These are phyloP conservation scores for Ophion slaviceki DNA, from an alignment of 2,888 invertebrate genomes.

Conservation along the genomic window DNA sequence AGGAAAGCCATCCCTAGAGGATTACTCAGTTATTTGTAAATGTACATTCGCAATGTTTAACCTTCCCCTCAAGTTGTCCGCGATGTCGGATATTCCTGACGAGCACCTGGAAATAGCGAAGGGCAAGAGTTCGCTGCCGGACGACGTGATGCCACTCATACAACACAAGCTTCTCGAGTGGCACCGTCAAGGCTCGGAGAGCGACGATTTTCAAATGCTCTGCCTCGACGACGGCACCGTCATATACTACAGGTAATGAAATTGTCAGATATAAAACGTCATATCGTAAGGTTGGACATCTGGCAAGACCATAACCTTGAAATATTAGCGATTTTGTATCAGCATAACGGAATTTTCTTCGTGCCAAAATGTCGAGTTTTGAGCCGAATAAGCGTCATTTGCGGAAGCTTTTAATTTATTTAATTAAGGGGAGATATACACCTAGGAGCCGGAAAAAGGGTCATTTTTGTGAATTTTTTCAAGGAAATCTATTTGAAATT, in stretches of 20 bases:
- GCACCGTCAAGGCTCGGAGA: constrained; percentile 84
- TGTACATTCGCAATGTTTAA: neutral
- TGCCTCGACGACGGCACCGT: constrained; percentile 87
- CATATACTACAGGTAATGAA: constrained; percentile 87
- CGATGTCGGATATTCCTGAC: constrained; percentile 86
- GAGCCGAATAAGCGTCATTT: too few relatives aligned
- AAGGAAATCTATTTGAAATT: too few relatives aligned
- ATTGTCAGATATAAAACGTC: too few relatives aligned
- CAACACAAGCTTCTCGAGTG: constrained; percentile 87
- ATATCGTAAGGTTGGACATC: too few relatives aligned
- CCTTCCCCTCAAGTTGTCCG: constrained; percentile 82
- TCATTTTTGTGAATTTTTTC: too few relatives aligned
- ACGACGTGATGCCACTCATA: constrained; percentile 87
- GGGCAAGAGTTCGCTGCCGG: constrained; percentile 86
- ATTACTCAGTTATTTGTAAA: neutral
- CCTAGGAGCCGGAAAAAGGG: too few relatives aligned
- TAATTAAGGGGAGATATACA: too few relatives aligned
- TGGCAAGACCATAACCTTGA: too few relatives aligned
- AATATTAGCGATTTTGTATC: too few relatives aligned
- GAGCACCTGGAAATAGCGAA: constrained; percentile 88
- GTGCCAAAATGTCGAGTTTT: too few relatives aligned
- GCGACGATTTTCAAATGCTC: constrained; percentile 85
- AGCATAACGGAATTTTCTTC: too few relatives aligned
- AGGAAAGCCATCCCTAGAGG: neutral
- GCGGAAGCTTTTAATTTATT: too few relatives aligned